These are phyloP conservation scores for Paramormyrops hopkinsi DNA, from an alignment of 2,797 vertebrate genomes.

Conservation along the genomic window DNA sequence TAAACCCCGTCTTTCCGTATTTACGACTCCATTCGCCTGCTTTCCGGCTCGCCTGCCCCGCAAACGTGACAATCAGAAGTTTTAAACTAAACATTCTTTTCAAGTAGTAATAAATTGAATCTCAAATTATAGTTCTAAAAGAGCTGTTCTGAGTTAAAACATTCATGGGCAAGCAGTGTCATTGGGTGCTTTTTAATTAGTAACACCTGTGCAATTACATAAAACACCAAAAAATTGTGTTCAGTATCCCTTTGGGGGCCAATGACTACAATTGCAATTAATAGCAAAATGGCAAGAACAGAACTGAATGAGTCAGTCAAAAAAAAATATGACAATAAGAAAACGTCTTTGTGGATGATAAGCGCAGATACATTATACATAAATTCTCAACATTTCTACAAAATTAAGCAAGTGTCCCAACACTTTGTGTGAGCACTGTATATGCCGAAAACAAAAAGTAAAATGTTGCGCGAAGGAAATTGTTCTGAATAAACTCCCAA, in stretches of 20 bases:
- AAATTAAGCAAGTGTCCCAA: not conserved
- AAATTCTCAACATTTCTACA: not conserved
- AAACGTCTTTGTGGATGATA: not conserved
- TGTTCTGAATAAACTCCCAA: not conserved
- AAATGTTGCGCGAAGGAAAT: not conserved
- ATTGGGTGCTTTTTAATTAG: not conserved
- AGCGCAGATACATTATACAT: not conserved
- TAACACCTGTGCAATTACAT: not conserved
- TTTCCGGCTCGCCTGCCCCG: no score
- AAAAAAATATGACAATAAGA: not conserved
- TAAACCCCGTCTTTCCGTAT: no score
- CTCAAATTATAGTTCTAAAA: not conserved
- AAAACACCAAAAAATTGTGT: not conserved
- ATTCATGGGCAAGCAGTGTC: not conserved
- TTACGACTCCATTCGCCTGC: no score
- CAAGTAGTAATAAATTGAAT: not conserved
- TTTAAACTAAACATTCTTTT: not conserved
- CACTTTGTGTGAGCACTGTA: not conserved
- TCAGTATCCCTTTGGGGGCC: not conserved
- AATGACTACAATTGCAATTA: not conserved
- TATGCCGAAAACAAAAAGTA: not conserved
- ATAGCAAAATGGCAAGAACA: not conserved
- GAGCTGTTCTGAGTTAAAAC: not conserved
- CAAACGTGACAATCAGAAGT: not conserved
- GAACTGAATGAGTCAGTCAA: not conserved